Conservation (phyloP, 1,140 invertebrate genomes). For the Scylla paramamosain region DNA sequence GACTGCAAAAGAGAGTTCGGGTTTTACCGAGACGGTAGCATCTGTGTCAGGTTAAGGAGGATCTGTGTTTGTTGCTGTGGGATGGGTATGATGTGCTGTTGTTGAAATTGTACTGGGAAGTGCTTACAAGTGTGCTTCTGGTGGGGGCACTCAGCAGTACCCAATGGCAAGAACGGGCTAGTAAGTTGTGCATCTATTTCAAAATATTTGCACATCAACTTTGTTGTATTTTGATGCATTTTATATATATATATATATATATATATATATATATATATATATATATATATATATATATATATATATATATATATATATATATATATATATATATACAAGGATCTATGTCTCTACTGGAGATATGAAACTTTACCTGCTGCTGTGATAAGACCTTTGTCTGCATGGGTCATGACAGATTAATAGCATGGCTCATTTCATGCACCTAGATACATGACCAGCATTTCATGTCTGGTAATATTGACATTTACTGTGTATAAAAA, state of each 20-base stretch:
- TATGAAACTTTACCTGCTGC: neutral
- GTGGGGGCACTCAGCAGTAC: neutral
- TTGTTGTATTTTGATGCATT: neutral
- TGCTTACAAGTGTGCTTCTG: neutral
- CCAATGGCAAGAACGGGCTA: neutral
- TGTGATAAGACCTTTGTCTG: neutral
- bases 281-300: constrained; percentile 57
- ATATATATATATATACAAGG: neutral
- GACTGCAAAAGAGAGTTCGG: constrained; percentile 32
- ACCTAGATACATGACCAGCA: too few species aligned
- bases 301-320: constrained; percentile 45
- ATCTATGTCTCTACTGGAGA: neutral
- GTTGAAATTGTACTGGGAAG: neutral
- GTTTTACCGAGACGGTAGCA: neutral
- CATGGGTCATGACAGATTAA: neutral
- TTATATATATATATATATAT: constrained; percentile 27
- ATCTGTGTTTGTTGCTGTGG: neutral
- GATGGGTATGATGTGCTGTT: neutral
- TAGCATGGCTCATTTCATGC: neutral
- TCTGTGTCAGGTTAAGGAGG: constrained; percentile 5
- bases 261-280: constrained; percentile 55
- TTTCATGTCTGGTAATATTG: too few species aligned
- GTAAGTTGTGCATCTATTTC: constrained; percentile 22
- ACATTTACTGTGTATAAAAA: neutral
- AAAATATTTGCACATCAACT: neutral